phyloP scores from a whole-genome alignment of 2,888 invertebrate genomes.

The Eumerus sabulonum region DNA sequence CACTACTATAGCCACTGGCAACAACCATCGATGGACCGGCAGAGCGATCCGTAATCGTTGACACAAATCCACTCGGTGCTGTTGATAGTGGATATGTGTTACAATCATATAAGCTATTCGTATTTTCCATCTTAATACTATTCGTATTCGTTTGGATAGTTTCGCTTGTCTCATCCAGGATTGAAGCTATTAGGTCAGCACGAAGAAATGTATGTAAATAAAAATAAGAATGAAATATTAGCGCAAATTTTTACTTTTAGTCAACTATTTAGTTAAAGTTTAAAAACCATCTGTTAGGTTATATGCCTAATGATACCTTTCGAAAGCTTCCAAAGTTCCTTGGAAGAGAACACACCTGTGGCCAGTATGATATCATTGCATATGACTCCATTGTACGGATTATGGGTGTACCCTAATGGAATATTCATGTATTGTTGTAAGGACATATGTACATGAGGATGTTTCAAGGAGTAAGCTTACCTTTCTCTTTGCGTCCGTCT shows the following conservation, averaged over 20 bases:
- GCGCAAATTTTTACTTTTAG: too few species aligned
- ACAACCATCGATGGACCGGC: slow-evolving; percentile 83
- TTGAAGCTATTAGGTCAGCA: slow-evolving; percentile 85
- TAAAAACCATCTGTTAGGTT: slow-evolving; percentile 48
- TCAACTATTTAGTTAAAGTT: background rate
- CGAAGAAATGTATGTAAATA: background rate
- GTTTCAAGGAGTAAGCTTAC: too few species aligned
- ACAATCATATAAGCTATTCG: slow-evolving; percentile 85
- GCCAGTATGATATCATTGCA: slow-evolving; percentile 99
- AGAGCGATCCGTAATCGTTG: slow-evolving; percentile 71
- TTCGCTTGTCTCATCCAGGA: slow-evolving; percentile 92
- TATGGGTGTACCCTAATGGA: slow-evolving; percentile 89
- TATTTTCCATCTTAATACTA: slow-evolving; percentile 90
- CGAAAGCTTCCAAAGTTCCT: slow-evolving; percentile 99
- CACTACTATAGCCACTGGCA: slow-evolving; percentile 89
- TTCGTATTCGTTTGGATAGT: slow-evolving; percentile 81
- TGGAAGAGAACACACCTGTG: slow-evolving; percentile 99
- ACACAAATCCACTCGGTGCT: slow-evolving; percentile 77
- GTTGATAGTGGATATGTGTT: slow-evolving; percentile 86
- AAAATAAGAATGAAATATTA: slow-evolving; percentile 19
- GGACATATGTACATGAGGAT: too few species aligned
- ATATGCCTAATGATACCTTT: slow-evolving; percentile 84
- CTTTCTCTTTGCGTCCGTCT: slow-evolving; percentile 88
- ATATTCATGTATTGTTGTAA: too few species aligned
- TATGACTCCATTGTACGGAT: slow-evolving; percentile 98